Conservation (phyloP, 2,113 vertebrate genomes). For the sheep (Ovis aries) region DNA sequence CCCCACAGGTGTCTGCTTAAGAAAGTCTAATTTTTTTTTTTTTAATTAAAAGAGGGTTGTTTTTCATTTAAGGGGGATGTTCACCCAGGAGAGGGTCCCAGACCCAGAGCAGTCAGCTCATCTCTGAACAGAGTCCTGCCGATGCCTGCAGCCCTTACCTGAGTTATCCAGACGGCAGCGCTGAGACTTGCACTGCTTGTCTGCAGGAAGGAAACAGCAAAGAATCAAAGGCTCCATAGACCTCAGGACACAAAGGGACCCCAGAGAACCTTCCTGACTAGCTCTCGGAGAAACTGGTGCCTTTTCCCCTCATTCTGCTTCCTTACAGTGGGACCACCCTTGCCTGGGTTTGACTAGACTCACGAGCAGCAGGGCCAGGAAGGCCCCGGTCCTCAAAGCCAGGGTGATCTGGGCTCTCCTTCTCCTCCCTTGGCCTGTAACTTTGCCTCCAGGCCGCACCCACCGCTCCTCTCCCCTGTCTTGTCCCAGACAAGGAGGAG, state of each 20-base stretch:
- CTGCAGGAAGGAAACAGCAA: constrained; percentile 41
- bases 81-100: not conserved
- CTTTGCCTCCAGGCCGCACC: not conserved
- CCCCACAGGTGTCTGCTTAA: not conserved
- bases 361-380: not conserved
- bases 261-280: not conserved
- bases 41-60: not conserved
- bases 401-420: not conserved
- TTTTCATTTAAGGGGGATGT: not conserved
- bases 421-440: not conserved
- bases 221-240: not conserved
- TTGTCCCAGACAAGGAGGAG: not conserved
- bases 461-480: not conserved
- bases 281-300: not conserved
- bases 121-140: not conserved
- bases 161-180: constrained; percentile 48
- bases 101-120: not conserved
- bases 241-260: not conserved
- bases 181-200: constrained; percentile 56
- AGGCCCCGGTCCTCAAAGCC: not conserved
- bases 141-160: constrained; percentile 46
- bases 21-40: not conserved
- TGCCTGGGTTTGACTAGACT: not conserved
- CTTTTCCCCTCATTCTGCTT: not conserved
- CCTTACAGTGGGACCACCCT: not conserved